A percentile compares a stretch with the other conserved stretches of the same genome.
phyloP scores from a whole-genome alignment of 2,888 invertebrate species.

The Nymphalis polychloros region DNA sequence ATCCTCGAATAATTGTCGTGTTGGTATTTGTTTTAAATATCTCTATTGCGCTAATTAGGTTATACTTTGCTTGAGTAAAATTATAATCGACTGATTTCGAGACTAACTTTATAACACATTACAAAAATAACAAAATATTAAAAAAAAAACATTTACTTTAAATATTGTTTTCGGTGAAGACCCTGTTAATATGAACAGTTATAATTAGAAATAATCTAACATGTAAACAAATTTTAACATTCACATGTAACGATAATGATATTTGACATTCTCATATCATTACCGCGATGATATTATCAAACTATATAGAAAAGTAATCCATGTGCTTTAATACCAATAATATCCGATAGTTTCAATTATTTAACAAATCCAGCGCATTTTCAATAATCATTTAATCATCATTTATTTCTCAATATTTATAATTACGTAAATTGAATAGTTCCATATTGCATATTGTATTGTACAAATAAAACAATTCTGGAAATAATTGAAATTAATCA shows the following conservation, averaged over 20 bases:
- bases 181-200: too few relatives aligned
- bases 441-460: not conserved
- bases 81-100: slow-evolving; percentile 40
- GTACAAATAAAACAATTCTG: not conserved
- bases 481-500: not conserved
- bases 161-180: too few relatives aligned
- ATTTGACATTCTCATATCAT: not conserved
- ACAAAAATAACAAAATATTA: too few relatives aligned
- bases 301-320: not conserved
- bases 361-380: not conserved
- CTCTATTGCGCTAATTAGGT: slow-evolving; percentile 38
- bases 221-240: too few relatives aligned
- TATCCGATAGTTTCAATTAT: not conserved
- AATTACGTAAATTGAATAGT: slow-evolving; percentile 1
- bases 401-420: not conserved
- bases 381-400: not conserved
- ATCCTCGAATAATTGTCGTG: slow-evolving; percentile 9
- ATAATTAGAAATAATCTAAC: too few relatives aligned
- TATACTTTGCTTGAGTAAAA: slow-evolving; percentile 39
- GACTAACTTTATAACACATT: slow-evolving; percentile 13
- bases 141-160: too few relatives aligned
- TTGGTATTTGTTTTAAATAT: not conserved
- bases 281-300: not conserved
- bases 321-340: not conserved
- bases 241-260: too few relatives aligned